Conservation (phyloP, 2,797 vertebrate genomes). For the Diglossa cyanea region DNA sequence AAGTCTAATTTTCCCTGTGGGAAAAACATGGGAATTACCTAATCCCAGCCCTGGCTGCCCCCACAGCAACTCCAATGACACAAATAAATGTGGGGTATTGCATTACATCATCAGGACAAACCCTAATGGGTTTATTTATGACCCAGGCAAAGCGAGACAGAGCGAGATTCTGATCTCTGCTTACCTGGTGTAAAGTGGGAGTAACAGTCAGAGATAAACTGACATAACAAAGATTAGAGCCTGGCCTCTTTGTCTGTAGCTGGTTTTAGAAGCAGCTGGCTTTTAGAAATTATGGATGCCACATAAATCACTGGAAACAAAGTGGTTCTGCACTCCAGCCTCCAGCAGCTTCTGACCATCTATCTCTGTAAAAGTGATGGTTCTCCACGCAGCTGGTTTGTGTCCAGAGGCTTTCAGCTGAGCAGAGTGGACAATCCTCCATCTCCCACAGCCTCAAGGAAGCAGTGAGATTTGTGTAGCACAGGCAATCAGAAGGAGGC, state of each 20-base stretch:
- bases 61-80: not conserved
- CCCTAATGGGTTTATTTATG: constrained; percentile 42
- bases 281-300: constrained; percentile 40
- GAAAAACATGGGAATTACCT: not conserved
- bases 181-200: constrained; percentile 44
- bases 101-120: constrained; percentile 26
- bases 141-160: not conserved
- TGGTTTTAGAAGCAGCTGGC: constrained; percentile 60
- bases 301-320: constrained; percentile 56
- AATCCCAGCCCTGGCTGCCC: not conserved
- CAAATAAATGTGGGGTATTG: not conserved
- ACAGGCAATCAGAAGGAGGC: constrained; percentile 17
- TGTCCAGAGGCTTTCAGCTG: constrained; percentile 51
- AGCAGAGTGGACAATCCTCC: constrained; percentile 43
- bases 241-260: constrained; percentile 25
- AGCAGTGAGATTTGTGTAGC: not conserved
- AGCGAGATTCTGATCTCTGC: constrained; percentile 28
- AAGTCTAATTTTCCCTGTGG: not conserved
- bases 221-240: constrained; percentile 23
- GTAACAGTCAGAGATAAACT: constrained; percentile 43
- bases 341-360: constrained; percentile 35
- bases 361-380: constrained; percentile 24
- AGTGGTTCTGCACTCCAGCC: constrained; percentile 46
- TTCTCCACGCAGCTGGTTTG: constrained; percentile 46
- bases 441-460: constrained; percentile 50